These are phyloP conservation scores for Pogonomyrmex barbatus DNA, from an alignment of 1,140 invertebrate genomes.

Conservation along the genomic window DNA sequence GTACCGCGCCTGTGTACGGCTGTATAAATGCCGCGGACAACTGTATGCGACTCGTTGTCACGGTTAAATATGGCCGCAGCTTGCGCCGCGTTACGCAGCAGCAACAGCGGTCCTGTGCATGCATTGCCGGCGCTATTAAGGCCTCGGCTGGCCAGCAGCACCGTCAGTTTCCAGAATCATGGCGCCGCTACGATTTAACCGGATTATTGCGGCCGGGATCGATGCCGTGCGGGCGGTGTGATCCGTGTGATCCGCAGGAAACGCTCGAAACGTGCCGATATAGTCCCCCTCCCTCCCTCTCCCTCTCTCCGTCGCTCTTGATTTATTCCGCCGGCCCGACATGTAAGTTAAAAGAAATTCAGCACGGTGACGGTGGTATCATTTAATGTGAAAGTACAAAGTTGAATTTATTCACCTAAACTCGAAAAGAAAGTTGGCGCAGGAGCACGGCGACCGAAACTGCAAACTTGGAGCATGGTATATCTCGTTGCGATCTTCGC, in stretches of 20 bases:
- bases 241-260: not conserved
- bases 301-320: not conserved
- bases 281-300: not conserved
- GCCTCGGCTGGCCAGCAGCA: not conserved
- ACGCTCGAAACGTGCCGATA: not conserved
- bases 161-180: conserved; percentile 53
- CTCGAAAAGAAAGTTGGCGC: conserved; percentile 48
- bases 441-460: conserved; percentile 39
- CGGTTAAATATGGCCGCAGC: conserved; percentile 51
- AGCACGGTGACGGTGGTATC: conserved; percentile 33
- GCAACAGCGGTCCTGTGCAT: conserved; percentile 22
- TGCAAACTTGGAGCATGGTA: conserved; percentile 52
- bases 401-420: conserved; percentile 61
- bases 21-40: conserved; percentile 66
- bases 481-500: conserved; percentile 47
- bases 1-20: conserved; percentile 38
- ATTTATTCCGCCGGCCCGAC: conserved; percentile 24
- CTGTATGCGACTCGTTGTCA: conserved; percentile 47
- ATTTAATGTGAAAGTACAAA: conserved; percentile 51
- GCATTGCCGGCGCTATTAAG: conserved; percentile 15
- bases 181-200: conserved; percentile 39
- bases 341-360: conserved; percentile 47
- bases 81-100: conserved; percentile 58
- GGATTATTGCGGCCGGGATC: conserved; percentile 36
- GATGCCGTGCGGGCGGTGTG: not conserved